Conservation (phyloP, 2,113 vertebrate species). For the Pipra filicauda region DNA sequence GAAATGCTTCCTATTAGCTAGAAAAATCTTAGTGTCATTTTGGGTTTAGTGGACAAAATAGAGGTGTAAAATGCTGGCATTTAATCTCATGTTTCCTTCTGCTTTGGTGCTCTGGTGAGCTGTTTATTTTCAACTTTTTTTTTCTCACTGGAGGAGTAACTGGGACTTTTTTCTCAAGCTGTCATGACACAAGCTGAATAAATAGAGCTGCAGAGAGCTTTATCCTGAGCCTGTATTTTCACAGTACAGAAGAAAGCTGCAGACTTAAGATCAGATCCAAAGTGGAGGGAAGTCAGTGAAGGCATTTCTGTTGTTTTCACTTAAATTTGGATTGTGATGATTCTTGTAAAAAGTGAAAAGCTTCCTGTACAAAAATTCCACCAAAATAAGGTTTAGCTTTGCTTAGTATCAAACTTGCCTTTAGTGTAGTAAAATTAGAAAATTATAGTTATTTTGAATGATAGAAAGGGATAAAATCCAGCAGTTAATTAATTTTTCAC, state of each 20-base stretch:
- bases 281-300: background rate
- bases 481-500: background rate
- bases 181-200: slow-evolving; percentile 44
- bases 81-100: background rate
- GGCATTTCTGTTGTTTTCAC: background rate
- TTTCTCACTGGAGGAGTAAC: background rate
- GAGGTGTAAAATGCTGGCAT: background rate
- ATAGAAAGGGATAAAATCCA: background rate
- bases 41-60: background rate
- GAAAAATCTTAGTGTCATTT: background rate
- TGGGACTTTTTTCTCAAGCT: slow-evolving; percentile 2
- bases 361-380: background rate
- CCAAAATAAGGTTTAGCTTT: background rate
- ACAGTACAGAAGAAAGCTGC: background rate
- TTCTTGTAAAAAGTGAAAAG: background rate
- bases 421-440: background rate
- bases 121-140: slow-evolving; percentile 24
- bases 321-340: background rate
- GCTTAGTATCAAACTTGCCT: background rate
- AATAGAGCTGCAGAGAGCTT: background rate
- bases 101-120: background rate
- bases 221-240: background rate
- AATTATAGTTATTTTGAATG: background rate
- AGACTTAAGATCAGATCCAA: background rate
- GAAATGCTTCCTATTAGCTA: background rate